Evolutionary conservation across 2,888 invertebrate species (phyloP).

Genomic region (Dasypolia templi): DNA sequence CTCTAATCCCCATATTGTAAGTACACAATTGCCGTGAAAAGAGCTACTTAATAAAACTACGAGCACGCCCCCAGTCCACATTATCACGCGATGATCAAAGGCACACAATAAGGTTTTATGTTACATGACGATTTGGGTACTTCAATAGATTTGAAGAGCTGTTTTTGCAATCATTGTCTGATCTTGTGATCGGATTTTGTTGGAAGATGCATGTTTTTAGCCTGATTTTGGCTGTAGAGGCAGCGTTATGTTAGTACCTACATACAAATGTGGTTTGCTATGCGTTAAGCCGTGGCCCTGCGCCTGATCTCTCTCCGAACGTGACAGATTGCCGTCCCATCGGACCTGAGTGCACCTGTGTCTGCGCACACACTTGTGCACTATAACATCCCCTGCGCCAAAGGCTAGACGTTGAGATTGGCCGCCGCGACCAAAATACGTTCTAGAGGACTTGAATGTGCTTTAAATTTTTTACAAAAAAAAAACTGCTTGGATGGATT

Average conservation of each 20-base stretch:
- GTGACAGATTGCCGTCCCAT: too few species aligned
- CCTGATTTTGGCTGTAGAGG: constrained; percentile 3
- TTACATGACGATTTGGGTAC: constrained; percentile 73
- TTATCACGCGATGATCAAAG: constrained; percentile 87
- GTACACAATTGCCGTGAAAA: constrained; percentile 88
- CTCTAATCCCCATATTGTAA: constrained; percentile 84
- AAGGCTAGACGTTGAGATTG: too few species aligned
- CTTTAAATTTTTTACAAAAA: not conserved
- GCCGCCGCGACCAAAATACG: too few species aligned
- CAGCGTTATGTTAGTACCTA: not conserved
- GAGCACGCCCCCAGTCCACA: constrained; percentile 74
- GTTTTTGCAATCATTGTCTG: constrained; percentile 51
- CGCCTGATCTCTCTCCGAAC: too few species aligned
- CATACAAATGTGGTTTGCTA: too few species aligned
- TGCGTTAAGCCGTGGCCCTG: too few species aligned
- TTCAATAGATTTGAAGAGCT: constrained; percentile 57
- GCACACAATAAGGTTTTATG: constrained; percentile 82
- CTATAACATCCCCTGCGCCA: too few species aligned
- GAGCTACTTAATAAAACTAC: constrained; percentile 81
- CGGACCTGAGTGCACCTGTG: too few species aligned
- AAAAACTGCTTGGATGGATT: not conserved
- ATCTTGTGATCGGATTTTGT: constrained; percentile 45
- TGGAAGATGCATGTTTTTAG: constrained; percentile 8
- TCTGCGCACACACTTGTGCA: too few species aligned
- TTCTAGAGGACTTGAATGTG: too few species aligned